Conservation (phyloP, 2,797 vertebrate species). For the Hippoglossus hippoglossus region DNA sequence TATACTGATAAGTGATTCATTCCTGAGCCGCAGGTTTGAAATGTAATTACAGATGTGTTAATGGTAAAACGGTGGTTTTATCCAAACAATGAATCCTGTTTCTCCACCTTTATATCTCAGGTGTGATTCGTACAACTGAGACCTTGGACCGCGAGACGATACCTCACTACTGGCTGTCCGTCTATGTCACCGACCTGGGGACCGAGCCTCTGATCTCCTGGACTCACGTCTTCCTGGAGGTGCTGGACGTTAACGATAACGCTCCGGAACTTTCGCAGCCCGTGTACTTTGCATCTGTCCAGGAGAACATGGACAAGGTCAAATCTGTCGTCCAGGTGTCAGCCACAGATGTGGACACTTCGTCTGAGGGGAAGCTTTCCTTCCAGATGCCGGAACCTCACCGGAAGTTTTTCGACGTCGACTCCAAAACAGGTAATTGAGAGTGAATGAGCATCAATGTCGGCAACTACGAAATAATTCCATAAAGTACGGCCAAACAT, state of each 20-base stretch:
- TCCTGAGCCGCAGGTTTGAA: not conserved
- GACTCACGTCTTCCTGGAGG: conserved; percentile 93
- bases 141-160: conserved; percentile 88
- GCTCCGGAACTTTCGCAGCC: conserved; percentile 91
- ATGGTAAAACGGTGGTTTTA: not conserved
- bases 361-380: conserved; percentile 89
- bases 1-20: conserved; percentile 9
- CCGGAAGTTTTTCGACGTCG: conserved; percentile 85
- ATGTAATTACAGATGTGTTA: no score
- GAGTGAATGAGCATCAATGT: not conserved
- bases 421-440: conserved; percentile 88
- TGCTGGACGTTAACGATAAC: conserved; percentile 94
- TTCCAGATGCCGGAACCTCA: conserved; percentile 90
- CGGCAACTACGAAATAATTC: not conserved
- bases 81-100: not conserved
- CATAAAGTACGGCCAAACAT: not conserved
- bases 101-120: conserved; percentile 68
- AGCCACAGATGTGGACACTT: conserved; percentile 89
- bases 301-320: conserved; percentile 87
- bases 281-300: conserved; percentile 90
- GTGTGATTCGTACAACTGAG: conserved; percentile 87
- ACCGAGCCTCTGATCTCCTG: conserved; percentile 88
- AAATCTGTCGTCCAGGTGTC: conserved; percentile 87
- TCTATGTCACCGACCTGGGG: conserved; percentile 90
- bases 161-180: conserved; percentile 93